phyloP scores from a whole-genome alignment of 2,113 vertebrate genomes.

The Geothlypis trichas region DNA sequence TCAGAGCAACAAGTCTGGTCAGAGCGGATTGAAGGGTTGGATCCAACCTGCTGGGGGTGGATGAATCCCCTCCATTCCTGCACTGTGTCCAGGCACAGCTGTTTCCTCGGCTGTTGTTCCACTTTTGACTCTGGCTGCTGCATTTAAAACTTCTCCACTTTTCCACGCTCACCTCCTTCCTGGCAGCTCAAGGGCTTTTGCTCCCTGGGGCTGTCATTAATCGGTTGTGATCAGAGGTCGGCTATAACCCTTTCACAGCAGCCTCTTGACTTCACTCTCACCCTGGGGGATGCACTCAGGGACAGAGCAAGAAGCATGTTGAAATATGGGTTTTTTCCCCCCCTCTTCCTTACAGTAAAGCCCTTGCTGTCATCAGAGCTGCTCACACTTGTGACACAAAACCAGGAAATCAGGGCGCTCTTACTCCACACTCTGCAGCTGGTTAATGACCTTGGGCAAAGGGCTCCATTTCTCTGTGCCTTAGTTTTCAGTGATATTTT shows the following conservation, averaged over 20 bases:
- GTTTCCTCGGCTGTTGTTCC: not conserved
- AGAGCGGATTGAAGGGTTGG: fast-evolving
- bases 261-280: slow-evolving; percentile 62
- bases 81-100: not conserved
- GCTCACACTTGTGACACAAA: slow-evolving; percentile 2
- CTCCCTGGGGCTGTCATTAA: slow-evolving; percentile 66
- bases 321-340: slow-evolving; percentile 4
- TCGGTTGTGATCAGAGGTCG: slow-evolving; percentile 55
- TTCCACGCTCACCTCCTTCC: slow-evolving; percentile 19
- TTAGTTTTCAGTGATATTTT: not conserved
- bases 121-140: not conserved
- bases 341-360: slow-evolving; percentile 10
- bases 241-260: slow-evolving; percentile 57
- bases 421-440: not conserved
- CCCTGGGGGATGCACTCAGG: slow-evolving; percentile 29
- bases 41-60: not conserved
- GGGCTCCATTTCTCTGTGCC: not conserved
- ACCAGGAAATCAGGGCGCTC: slow-evolving; percentile 5
- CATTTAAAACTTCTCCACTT: not conserved
- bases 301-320: slow-evolving; percentile 11
- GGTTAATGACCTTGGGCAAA: slow-evolving; percentile 30
- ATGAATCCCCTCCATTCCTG: not conserved
- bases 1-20: not conserved
- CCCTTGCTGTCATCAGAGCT: not conserved
- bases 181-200: slow-evolving; percentile 51